These are phyloP conservation scores for Drosophila stalkeri DNA, from an alignment of 2,888 invertebrate species.

Conservation along the genomic window DNA sequence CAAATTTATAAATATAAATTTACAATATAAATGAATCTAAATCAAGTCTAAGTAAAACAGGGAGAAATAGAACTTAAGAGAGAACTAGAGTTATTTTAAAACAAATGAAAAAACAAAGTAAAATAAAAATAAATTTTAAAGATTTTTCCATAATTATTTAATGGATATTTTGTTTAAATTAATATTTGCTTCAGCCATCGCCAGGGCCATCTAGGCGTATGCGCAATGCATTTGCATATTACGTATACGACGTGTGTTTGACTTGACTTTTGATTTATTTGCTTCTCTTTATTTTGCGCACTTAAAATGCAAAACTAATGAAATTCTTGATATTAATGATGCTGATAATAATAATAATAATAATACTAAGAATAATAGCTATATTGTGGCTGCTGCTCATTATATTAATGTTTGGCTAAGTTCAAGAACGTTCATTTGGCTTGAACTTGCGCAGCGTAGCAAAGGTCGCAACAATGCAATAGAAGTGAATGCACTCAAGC, in stretches of 20 bases:
- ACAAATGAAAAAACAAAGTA: neutral
- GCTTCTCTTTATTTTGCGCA: neutral
- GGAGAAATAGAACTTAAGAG: too few relatives aligned
- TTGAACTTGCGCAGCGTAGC: constrained; percentile 72
- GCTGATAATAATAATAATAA: neutral
- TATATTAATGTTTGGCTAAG: constrained; percentile 30
- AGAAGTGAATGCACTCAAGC: constrained; percentile 78
- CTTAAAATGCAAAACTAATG: constrained; percentile 33
- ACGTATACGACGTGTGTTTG: constrained; percentile 42
- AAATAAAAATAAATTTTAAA: neutral
- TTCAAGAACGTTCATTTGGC: constrained; percentile 77
- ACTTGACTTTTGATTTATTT: neutral
- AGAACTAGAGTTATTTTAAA: too few relatives aligned
- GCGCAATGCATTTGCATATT: constrained; percentile 29
- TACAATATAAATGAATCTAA: too few relatives aligned
- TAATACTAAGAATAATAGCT: too few relatives aligned
- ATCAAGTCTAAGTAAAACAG: too few relatives aligned
- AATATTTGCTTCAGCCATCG: too few relatives aligned
- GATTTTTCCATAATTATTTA: neutral
- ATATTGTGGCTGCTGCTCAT: neutral
- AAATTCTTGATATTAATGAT: constrained; percentile 1
- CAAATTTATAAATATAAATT: too few relatives aligned
- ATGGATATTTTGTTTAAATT: neutral
- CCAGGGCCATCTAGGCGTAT: constrained; percentile 30
- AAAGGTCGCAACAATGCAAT: constrained; percentile 79